Percentiles rank a stretch among this genome's conserved stretches.
Evolutionary conservation across 2,888 invertebrate species (phyloP).

Genomic region (Hybos culiciformis): DNA sequence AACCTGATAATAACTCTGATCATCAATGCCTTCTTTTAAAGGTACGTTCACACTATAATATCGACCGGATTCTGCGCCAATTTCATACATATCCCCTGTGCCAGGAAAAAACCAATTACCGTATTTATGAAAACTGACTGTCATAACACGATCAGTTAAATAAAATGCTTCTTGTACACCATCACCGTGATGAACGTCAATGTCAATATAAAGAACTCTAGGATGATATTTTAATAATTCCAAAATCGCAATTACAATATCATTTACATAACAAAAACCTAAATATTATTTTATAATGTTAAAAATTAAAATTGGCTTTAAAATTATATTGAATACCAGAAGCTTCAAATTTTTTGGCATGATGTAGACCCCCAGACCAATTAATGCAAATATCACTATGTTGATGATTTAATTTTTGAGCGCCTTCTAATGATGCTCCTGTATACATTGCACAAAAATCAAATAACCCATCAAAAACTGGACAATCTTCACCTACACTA

Average conservation of each 20-base stretch:
- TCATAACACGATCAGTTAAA: constrained; percentile 95
- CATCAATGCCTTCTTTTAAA: constrained; percentile 93
- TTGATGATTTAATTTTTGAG: constrained; percentile 88
- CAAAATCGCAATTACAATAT: constrained; percentile 93
- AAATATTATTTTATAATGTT: constrained; percentile 9
- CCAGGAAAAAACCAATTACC: constrained; percentile 97
- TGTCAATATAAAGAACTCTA: constrained; percentile 93
- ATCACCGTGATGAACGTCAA: constrained; percentile 92
- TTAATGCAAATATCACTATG: constrained; percentile 96
- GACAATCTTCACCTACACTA: constrained; percentile 97
- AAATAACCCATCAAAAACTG: constrained; percentile 89
- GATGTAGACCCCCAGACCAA: constrained; percentile 98
- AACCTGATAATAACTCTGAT: constrained; percentile 78
- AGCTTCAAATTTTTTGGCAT: constrained; percentile 98
- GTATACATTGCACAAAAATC: constrained; percentile 99
- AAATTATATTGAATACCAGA: constrained; percentile 51
- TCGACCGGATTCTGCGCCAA: constrained; percentile 88
- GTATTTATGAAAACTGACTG: constrained; percentile 97
- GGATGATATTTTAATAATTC: constrained; percentile 90
- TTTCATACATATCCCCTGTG: constrained; percentile 97
- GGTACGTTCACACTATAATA: constrained; percentile 99
- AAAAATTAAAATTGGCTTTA: not conserved
- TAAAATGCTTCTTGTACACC: constrained; percentile 98
- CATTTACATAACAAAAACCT: constrained; percentile 98
- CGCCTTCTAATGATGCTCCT: constrained; percentile 94